Percentiles rank a stretch among this genome's conserved stretches.
Evolutionary conservation across 2,113 vertebrate genomes (phyloP).

Genomic region (Numenius arquata): DNA sequence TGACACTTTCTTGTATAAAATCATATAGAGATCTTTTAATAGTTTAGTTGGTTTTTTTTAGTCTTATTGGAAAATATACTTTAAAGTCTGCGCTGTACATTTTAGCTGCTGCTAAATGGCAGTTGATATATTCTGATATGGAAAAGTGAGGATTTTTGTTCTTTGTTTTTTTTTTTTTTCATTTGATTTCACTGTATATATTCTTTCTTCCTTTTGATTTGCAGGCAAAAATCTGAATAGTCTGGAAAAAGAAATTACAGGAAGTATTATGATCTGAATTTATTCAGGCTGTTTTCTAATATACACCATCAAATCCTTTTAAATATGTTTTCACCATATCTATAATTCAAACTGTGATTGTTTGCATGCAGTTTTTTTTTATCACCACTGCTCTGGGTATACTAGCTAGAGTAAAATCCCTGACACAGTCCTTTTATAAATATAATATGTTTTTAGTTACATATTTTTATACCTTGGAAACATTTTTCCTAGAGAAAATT

Average conservation of each 20-base stretch:
- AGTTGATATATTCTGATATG: neutral
- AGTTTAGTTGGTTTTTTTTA: neutral
- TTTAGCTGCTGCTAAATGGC: neutral
- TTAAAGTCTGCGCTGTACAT: neutral
- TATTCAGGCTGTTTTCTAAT: neutral
- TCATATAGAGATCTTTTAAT: neutral
- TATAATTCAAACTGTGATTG: neutral
- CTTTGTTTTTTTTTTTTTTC: neutral
- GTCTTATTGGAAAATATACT: neutral
- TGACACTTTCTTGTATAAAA: neutral
- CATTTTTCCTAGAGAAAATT: neutral
- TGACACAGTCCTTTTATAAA: neutral
- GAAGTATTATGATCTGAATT: neutral
- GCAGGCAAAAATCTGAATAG: neutral
- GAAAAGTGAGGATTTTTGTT: neutral
- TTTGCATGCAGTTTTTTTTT: neutral
- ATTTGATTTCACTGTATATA: neutral
- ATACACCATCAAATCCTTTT: neutral
- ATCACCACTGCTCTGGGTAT: neutral
- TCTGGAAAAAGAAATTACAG: neutral
- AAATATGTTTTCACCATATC: neutral
- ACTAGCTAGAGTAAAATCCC: neutral
- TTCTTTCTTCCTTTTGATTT: neutral
- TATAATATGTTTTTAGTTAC: neutral
- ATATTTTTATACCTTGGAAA: neutral